Base-by-base conservation (phyloP, 1,140 invertebrate species). In the Procambarus virginalis region DNA sequence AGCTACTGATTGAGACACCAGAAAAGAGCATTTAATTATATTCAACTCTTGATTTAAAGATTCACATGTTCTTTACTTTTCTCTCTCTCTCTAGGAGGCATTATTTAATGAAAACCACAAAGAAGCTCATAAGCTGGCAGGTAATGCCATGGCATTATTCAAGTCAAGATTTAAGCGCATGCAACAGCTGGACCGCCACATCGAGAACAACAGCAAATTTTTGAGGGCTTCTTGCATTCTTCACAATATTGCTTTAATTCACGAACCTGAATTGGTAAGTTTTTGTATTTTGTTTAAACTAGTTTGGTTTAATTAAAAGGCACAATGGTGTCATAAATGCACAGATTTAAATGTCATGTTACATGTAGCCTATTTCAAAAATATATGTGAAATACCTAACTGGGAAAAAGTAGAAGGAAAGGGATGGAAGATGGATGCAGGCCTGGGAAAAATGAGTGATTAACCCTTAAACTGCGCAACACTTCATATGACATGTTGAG, bases 221-320 rank as follows among this genome's bases (percentile, higher is more conserved):
- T 8, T 83, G 20, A 68, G 45, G 22, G 81, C 81, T 48, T 8
- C 81, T 20, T 83, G 81, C 45, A 83, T 83, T 70, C 81, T 83
- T n/a, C 81, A 83, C 60, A 83, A 83, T 22, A 83, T 83, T 70
- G 81, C 81, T 46, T 34, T 83, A 9, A 51, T 85, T 22, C 51
- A 85, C 58, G 75, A 76, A 73, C 17, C 51, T 76, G 75, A 76
- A 75, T 77, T 14, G 14, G 70, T 76, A 58, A 85, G 76, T 64
- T 10, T 64, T 14, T 64, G 51, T 3, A 8, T 46, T 49, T 80
- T 46, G 48, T 58, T 0, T n/a, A 34, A n/a, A n/a, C n/a, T n/a
- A n/a, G n/a, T n/a, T n/a, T n/a, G 20, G 1, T 78, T n/a, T n/a
- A 1, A 34, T 45, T 6, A 4, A 45, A 6, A 20, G 8, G 14